These are phyloP conservation scores for Mesocricetus auratus DNA, from an alignment of 2,113 vertebrate species.

Conservation along the genomic window DNA sequence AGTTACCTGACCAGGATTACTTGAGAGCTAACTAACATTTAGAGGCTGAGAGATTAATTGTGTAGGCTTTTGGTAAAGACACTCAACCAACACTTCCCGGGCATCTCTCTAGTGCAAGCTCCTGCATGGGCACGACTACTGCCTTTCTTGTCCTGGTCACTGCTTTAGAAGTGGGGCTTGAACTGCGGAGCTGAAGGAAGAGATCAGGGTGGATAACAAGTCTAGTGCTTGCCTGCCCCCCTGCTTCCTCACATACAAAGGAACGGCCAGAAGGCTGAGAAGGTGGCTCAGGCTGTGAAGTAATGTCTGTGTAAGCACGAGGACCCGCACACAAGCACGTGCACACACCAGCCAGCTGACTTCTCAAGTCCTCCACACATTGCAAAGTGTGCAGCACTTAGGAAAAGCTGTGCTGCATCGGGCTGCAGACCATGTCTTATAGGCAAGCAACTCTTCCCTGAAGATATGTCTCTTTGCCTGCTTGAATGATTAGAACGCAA, in stretches of 20 bases:
- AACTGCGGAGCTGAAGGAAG: not conserved
- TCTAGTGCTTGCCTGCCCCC: not conserved
- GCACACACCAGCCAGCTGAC: not conserved
- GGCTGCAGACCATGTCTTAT: not conserved
- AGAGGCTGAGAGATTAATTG: not conserved
- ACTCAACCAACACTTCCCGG: not conserved
- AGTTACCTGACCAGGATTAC: not conserved
- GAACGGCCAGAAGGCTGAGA: not conserved
- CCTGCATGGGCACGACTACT: rapidly evolving
- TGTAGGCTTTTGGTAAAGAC: not conserved
- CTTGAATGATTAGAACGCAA: not conserved
- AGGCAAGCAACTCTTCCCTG: not conserved
- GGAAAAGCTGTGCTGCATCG: not conserved
- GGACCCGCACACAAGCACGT: not conserved
- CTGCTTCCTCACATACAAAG: not conserved
- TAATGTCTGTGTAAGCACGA: not conserved
- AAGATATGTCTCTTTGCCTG: not conserved
- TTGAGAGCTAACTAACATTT: not conserved
- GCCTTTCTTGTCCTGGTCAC: not conserved
- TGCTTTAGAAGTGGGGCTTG: not conserved
- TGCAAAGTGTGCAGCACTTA: rapidly evolving
- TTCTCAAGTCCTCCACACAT: not conserved
- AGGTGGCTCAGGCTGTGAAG: not conserved
- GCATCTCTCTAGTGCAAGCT: not conserved
- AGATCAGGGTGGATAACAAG: not conserved